These are phyloP conservation scores for Tokudaia tokunoshimensis DNA, from an alignment of 2,797 vertebrate genomes.

Conservation along the genomic window DNA sequence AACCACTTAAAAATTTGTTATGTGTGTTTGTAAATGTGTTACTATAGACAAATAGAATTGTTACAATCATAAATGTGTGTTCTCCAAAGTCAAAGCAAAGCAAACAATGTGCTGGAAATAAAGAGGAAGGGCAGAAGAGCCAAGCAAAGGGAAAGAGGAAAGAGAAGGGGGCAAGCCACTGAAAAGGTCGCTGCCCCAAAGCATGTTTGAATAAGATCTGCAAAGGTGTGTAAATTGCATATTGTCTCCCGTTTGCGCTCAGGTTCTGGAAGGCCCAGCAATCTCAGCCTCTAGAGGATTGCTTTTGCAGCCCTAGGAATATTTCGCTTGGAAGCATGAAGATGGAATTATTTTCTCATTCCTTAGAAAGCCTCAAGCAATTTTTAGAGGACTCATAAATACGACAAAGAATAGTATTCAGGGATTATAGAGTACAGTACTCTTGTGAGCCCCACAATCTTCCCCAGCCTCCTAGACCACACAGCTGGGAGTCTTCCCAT, in stretches of 20 bases:
- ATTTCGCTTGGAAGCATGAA: constrained; percentile 60
- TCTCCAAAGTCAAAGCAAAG: background rate
- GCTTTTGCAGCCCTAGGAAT: constrained; percentile 61
- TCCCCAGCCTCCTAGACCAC: too few species aligned
- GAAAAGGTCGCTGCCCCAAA: background rate
- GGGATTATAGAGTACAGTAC: background rate
- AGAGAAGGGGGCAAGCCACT: background rate
- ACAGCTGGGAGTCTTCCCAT: background rate
- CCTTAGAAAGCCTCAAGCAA: constrained; percentile 59
- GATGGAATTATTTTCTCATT: constrained; percentile 78
- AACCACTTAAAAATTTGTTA: background rate
- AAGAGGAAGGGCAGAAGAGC: background rate
- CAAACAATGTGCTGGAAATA: background rate
- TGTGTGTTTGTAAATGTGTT: constrained; percentile 19
- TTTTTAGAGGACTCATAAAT: constrained; percentile 64
- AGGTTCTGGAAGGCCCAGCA: background rate
- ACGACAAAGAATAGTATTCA: background rate
- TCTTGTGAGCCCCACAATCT: background rate
- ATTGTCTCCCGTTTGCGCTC: constrained; percentile 26
- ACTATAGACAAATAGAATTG: constrained; percentile 18
- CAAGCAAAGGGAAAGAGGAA: background rate
- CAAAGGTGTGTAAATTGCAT: constrained; percentile 35
- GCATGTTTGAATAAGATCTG: constrained; percentile 4
- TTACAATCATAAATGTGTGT: background rate
- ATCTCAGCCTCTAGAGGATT: background rate